Base-by-base conservation (phyloP, 2,797 vertebrate species). In the Falco rusticolus region DNA sequence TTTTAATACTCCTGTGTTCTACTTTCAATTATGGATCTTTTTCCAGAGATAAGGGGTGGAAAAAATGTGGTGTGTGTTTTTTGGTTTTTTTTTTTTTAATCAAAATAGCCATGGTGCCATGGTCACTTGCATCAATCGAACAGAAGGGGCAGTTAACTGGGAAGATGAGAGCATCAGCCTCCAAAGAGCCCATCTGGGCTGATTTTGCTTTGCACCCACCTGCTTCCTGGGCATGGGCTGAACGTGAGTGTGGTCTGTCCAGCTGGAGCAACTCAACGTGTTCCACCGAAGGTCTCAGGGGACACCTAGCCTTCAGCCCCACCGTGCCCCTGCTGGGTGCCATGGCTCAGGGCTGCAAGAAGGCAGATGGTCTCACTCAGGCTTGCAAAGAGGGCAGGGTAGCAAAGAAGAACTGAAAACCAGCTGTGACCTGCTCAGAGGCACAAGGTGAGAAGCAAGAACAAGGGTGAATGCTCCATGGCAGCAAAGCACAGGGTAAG, bases 101-200 rank as follows among this genome's bases (percentile, higher is more conserved):
- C 1, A 4, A 37, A 89, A 31, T 18, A 45, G 60, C 31, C 2
- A 4, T 19, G 41, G 39, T 33, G n/a, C 8, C 6, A 1, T 4
- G 54, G 54, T 26, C 28, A 63, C 24, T 25, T 70, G 25, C 33
- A 63, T 31, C 51, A 60, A 33, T 13, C n/a, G 47, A 53, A 15
- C 34, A 51, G 72, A 54, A 51, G 15, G 41, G 17, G 43, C 7
- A 11, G 9, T 37, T 64, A 33, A 56, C 8, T 26, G 71, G 61
- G 47, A 39, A 65, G 61, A 70, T 6, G 29, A 51, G 31, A 89
- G 64, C 45, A n/a, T 5, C 41, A 61, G 18, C 16, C 33, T 75
- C 68, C 48, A 18, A 43, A 78, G 50, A 69, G 41, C 47, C 47
- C 26, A 5, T 63, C 34, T 57, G 37, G 59, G 48, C 39, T 66